phyloP scores from a whole-genome alignment of 2,797 vertebrate species.

The Characodon lateralis region DNA sequence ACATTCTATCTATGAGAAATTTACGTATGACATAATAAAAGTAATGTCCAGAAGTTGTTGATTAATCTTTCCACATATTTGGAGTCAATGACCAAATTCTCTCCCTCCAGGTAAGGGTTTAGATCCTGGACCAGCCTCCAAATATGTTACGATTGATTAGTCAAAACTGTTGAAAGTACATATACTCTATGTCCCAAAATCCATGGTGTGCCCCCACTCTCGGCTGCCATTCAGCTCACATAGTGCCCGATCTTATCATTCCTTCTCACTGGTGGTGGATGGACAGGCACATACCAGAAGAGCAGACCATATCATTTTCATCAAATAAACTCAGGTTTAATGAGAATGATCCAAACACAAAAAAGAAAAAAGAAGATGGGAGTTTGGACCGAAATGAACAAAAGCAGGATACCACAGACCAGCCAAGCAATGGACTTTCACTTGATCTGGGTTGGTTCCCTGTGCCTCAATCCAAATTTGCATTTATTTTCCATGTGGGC shows the following conservation, averaged over 20 bases:
- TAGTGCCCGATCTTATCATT: too few species aligned
- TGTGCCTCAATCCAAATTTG: neutral
- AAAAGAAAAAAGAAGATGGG: neutral
- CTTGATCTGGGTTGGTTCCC: neutral
- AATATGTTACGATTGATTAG: neutral
- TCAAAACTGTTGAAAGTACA: neutral
- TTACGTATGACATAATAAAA: neutral
- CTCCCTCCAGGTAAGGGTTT: neutral
- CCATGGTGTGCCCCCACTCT: neutral
- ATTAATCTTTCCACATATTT: neutral
- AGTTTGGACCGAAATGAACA: neutral
- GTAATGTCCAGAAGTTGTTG: neutral
- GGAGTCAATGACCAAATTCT: neutral
- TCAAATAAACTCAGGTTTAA: neutral
- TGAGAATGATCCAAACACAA: neutral
- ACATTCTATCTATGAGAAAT: neutral
- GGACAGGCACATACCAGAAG: too few species aligned
- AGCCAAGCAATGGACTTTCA: neutral
- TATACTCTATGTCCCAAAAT: neutral
- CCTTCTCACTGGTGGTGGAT: too few species aligned
- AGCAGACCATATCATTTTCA: too few species aligned
- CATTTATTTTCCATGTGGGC: neutral
- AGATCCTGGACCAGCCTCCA: neutral
- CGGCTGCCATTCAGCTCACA: too few species aligned
- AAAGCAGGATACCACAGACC: neutral